Evolutionary conservation across 2,113 vertebrate genomes (phyloP).

Genomic region (Setophaga coronata): DNA sequence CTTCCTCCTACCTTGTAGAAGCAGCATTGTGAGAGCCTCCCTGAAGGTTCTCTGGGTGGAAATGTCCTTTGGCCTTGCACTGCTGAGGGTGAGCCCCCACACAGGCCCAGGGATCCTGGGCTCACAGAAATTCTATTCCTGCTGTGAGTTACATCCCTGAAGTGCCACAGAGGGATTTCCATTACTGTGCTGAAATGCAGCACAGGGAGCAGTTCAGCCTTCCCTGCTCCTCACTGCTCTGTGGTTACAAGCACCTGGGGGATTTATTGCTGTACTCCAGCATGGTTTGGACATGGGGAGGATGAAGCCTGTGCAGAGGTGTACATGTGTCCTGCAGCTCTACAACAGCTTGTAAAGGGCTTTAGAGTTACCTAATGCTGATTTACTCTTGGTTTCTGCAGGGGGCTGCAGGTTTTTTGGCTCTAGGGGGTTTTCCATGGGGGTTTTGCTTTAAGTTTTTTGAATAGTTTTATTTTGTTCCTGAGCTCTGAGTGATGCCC

Average conservation of each 20-base stretch:
- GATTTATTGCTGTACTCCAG: background rate
- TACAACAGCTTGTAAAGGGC: background rate
- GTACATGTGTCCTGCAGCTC: accelerated
- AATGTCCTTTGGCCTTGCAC: background rate
- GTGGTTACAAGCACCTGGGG: background rate
- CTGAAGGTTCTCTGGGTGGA: background rate
- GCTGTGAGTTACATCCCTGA: background rate
- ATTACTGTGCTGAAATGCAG: background rate
- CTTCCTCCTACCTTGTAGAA: background rate
- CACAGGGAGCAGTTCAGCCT: background rate
- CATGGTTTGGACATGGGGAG: background rate
- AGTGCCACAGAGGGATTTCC: background rate
- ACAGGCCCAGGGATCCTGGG: background rate
- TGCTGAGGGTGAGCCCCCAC: background rate
- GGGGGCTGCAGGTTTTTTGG: background rate
- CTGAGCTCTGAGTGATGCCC: background rate
- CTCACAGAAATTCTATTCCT: background rate
- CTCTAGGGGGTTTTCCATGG: background rate
- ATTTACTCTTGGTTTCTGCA: background rate
- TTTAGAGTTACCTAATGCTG: background rate
- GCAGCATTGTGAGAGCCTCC: background rate
- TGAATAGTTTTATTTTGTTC: background rate
- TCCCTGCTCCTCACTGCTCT: background rate
- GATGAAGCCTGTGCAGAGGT: background rate
- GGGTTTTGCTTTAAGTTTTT: background rate